Base-by-base conservation (phyloP, 1,140 invertebrate species). In the Hycleus cichorii region DNA sequence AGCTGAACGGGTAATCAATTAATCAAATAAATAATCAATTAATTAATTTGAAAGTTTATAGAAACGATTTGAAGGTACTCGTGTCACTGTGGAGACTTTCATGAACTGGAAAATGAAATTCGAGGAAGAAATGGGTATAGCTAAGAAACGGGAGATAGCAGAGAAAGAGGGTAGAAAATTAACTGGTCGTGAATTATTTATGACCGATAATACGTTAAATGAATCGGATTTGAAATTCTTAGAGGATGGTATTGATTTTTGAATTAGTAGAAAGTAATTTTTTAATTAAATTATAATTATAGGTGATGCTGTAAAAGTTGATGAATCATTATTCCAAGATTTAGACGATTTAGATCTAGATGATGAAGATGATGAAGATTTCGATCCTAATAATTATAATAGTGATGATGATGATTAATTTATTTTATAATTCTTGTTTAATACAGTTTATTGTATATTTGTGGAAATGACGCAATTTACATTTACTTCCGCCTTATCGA, bases 211-310 rank as follows among this genome's bases (percentile, higher is more conserved):
- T 63, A 91, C 91, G 3, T 79, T 98, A 50, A 91, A 90, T 78
- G 91, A 97, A 70, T 97, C 94, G 42, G 95, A 98, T 80, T 82
- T 97, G 11, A 91, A 94, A 77, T 97, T 96, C 76, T 79, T 96
- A 49, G 88, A 95, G 75, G 91, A 92, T 80, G 91, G 90, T 18
- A 88, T 79, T 49, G 49, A 25, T 40, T 56, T 25, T 47, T 24
- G 56, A 49, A 40, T 62, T 45, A 48, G 44, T 59, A 40, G 62
- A 49, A 55, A 63, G 54, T 69, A 62, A 62, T 42, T 51, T 39
- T 40, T 49, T 25, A 54, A 45, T 59, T 66, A 48, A 58, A 45
- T 64, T 77, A 77, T 64, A 72, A 84, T 89, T 87, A 18, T 18
- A 18, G 18, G 18, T 66, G 93, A 93, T 75, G 81, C 83, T 60